Base-by-base conservation (phyloP, 2,797 vertebrate species). In the Gobionotothen gibberifrons region DNA sequence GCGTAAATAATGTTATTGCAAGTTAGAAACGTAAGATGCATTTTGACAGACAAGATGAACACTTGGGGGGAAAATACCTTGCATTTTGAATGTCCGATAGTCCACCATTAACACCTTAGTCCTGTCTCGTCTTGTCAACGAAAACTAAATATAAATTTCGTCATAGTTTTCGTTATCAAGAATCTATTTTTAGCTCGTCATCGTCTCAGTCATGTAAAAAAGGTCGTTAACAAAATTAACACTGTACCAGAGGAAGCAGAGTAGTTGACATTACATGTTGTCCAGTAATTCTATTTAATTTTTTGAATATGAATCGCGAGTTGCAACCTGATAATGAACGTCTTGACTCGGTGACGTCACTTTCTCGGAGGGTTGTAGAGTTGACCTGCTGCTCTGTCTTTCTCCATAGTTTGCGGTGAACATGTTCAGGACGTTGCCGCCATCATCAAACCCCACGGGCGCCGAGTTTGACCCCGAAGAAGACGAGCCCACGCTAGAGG, bases 391-490 rank as follows among this genome's bases (percentile, higher is more conserved):
- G 5, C 56, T 73, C 12, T 82, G 11, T 59, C 48, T 29, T 2
- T 3, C 5, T 36, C 59, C 26, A 3, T 82, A 99, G 98, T 99
- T 99, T 94, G 90, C 97, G 90, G 95, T 98, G 89, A 99, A 99
- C 90, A 99, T 99, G 97, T 99, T 99, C 83, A 93, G 97, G 90
- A 97, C 98, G 14, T 95, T 99, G 92, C 98, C 98, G 2, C 98
- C 98, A 17, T 99, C 98, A 21, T 99, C 97, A 66, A 99, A 99
- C 87, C 98, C 98, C 39, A 99, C 97, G 16, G 98, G 98, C 72
- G 98, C 98, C 14, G 98, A 99, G 86, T 99, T 99, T 85, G 98
- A 99, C 93, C 98, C 98, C 19, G 98, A 99, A 88, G 98, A 99
- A 87, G 98, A 99, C 40, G 97, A 99, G 84, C 97, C 98, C 47